Evolutionary conservation across 2,113 vertebrate genomes (phyloP), one percentile per base, ranked within the genome.

Genomic region (Osmerus mordax): DNA sequence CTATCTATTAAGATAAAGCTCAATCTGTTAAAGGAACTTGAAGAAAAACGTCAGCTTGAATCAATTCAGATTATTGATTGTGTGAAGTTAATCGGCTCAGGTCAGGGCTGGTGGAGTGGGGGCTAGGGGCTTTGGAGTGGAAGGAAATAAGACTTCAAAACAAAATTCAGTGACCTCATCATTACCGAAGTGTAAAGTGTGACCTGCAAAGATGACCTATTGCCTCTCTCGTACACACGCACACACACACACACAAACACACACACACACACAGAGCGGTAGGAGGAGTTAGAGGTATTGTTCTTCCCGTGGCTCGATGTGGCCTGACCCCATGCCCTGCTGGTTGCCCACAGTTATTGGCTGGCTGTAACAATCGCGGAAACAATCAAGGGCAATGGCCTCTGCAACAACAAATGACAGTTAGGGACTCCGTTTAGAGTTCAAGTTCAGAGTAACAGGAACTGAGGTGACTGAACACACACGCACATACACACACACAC

Each of bases 241-340:
- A 72, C 79, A 60, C 78, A 72, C 47, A 60, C 78, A 74, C 47
- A 18, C 69, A 60, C 69, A 52, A 41, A 6, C 72, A 72, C 79
- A 60, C 78, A 74, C 47, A 60, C 78, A 74, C 47, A n/a, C 69
- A 60, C 69, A 52, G 67, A 67, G 32, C 13, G 25, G 52, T 74
- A 79, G 89, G 88, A 74, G 85, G 84, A 85, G 87, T 15, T 25
- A 0, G 58, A 0, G 68, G 65, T 78, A 82, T 87, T 89, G 86
- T 89, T 87, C 71, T 66, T 78, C 71, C 77, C 69, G 81, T 88
- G 86, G 86, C 84, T 83, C 69, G 78, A 86, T 86, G 87, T 91
- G 91, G 90, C 77, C 87, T 88, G 90, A 92, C n/a, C 41, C 74
- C 69, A 86, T 86, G 79, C 87, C 86, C 87, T 78, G 82, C 70